Evolutionary conservation across 2,888 invertebrate species (phyloP), one percentile per base, ranked within the genome.

Genomic region (Catocala nupta): DNA sequence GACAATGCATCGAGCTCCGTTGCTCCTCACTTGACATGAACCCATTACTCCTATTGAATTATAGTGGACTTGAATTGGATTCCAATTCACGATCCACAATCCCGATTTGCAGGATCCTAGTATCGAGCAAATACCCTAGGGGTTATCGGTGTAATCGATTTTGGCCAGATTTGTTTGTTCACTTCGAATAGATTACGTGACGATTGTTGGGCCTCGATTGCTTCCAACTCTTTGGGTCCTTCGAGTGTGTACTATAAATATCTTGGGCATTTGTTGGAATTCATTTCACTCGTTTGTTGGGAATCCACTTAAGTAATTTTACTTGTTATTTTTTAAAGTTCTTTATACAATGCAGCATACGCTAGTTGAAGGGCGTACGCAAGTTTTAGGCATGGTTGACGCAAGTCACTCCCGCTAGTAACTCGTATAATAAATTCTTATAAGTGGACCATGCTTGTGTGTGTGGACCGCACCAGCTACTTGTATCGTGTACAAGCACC

Each of bases 111-210:
- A 66, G 67, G 58, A 71, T 68, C 59, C 65, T 64, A 49, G 55
- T 69, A 68, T 63, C 55, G 49, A 65, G 74, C 75, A 79, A 81
- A 80, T 70, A 80, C 75, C 73, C 80, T 66, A 48, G 57, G 67
- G 75, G 70, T 78, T 78, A 80, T 80, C 71, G 75, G 68, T 67
- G 67, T 78, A 80, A 84, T 85, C 83, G 81, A 85, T 85, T 88
- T 78, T 70, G 65, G 52, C 76, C 71, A 81, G 80, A 87, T 86
- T 85, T 86, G 83, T 85, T 87, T 84, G 85, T 83, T 81, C 81
- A 80, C 80, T 82, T 72, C 80, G 77, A 87, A 87, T 85, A 85
- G 86, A 87, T 88, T 89, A 84, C 87, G 77, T 77, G 77, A 76
- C 67, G 63, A 70, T 81, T 82, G 81, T 76, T 65, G 50, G 39